Base-by-base conservation (phyloP, 2,113 vertebrate genomes). In the Dicrurus megarhynchus region DNA sequence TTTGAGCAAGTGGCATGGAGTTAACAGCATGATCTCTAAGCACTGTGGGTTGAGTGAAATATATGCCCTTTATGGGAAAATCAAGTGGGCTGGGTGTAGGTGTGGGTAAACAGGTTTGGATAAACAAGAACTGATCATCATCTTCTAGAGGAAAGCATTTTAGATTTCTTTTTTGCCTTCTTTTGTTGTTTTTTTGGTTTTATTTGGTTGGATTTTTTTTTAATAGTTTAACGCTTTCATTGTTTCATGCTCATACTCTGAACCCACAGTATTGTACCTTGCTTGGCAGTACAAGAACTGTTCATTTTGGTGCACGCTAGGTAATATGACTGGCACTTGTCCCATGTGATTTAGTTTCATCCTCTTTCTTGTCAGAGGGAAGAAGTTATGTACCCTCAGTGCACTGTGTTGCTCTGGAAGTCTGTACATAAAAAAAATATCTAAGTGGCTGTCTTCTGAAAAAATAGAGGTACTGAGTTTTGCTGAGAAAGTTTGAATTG, bases 31-130 rank as follows among this genome's bases (percentile, higher is more conserved):
- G 42, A 69, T 42, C 78, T 84, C 39, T 35, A 30, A 47, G 42
- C 33, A 30, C 47, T 71, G 94, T 94, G 82, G 92, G 93, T 37
- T 83, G 95, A 82, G 27, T 89, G 56, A 90, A 90, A 44, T 96
- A 95, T 94, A 67, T 63, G 57, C 75, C 79, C 92, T 91, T 94
- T 95, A 46, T 7, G 27, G 76, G 41, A 71, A 91, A 82, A 93
- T 71, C 64, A 68, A 70, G 50, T 87, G 79, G 46, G 55, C 20
- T 73, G 64, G 17, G 33, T 68, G 90, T 97, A 79, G 59, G 59
- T 89, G 86, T 85, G 70, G 84, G 63, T 59, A 92, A 85, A 93
- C 7, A 12, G 22, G 21, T 88, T 94, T 77, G 47, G 42, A 63
- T 63, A 91, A 95, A 77, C 28, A 86, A 86, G 65, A 93, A n/a